phyloP scores from a whole-genome alignment of 2,888 invertebrate species.

The Noctua janthina region DNA sequence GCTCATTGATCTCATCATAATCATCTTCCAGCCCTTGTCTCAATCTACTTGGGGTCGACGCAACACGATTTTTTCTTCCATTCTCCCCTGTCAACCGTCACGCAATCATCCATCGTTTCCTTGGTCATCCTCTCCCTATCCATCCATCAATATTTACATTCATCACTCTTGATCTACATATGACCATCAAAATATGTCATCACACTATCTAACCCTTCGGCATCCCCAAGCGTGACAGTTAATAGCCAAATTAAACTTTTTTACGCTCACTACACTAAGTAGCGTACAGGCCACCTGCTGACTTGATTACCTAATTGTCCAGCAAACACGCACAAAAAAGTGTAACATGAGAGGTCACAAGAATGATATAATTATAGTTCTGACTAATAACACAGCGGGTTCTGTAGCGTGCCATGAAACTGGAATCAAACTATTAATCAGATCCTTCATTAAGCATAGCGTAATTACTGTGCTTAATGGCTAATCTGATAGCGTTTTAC shows the following conservation, averaged over 20 bases:
- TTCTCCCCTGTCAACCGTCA: too few relatives aligned
- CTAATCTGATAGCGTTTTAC: conserved; percentile 51
- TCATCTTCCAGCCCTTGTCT: too few relatives aligned
- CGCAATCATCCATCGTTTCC: too few relatives aligned
- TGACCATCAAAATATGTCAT: background rate
- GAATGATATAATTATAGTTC: conserved; percentile 52
- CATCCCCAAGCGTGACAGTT: conserved; percentile 16
- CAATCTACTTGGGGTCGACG: too few relatives aligned
- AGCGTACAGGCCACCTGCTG: conserved; percentile 56
- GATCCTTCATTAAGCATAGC: conserved; percentile 51
- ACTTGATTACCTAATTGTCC: conserved; percentile 53
- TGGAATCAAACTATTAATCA: conserved; percentile 54
- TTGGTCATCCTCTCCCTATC: too few relatives aligned
- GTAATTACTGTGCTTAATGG: conserved; percentile 55
- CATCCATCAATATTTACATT: too few relatives aligned
- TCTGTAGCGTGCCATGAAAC: conserved; percentile 49
- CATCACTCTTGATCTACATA: too few relatives aligned
- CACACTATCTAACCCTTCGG: conserved; percentile 16
- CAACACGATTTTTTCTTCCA: too few relatives aligned
- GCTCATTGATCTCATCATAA: too few relatives aligned
- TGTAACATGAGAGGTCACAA: conserved; percentile 50
- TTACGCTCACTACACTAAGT: conserved; percentile 32
- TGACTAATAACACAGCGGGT: conserved; percentile 39
- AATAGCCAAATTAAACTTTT: conserved; percentile 47
- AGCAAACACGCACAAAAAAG: conserved; percentile 57